A percentile compares a stretch with the other conserved stretches of the same genome.
Conservation (phyloP, 53 echinoderm and acorn worm species). For the Hippasteria phrygiana region DNA sequence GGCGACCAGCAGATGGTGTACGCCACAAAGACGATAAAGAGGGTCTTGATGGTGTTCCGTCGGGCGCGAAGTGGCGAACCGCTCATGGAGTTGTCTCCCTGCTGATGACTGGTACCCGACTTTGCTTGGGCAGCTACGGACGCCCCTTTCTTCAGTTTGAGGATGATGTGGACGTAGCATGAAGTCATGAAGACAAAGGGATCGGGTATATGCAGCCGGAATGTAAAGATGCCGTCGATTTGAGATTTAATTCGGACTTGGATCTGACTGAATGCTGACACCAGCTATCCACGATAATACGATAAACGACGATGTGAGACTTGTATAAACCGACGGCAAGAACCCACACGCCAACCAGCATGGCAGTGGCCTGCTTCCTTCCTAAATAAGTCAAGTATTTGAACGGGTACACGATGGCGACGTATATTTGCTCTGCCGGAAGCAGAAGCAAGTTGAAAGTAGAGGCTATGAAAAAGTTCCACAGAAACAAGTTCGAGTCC, state of each 20-base stretch:
- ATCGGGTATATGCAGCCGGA: neutral
- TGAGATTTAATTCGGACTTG: no score
- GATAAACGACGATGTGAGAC: neutral
- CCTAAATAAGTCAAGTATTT: slow-evolving; percentile 26
- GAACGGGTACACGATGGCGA: slow-evolving; percentile 71
- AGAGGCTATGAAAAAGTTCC: slow-evolving; percentile 63
- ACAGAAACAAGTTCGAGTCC: neutral
- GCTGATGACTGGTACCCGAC: neutral
- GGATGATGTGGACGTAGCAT: slow-evolving; percentile 64
- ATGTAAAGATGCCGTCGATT: neutral
- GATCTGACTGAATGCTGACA: no score
- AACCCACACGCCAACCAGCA: neutral
- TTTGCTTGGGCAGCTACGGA: neutral
- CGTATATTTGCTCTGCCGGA: slow-evolving; percentile 63
- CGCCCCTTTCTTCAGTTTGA: slow-evolving; percentile 27
- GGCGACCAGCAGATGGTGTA: slow-evolving; percentile 63
- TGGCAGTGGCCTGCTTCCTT: neutral
- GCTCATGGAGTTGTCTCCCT: neutral
- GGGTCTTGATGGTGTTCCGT: slow-evolving; percentile 67
- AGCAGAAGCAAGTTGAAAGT: slow-evolving; percentile 65
- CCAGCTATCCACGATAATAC: neutral
- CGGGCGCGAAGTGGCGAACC: slow-evolving; percentile 41
- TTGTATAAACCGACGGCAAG: neutral
- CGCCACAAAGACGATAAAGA: no score
- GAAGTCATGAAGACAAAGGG: slow-evolving; percentile 75